phyloP scores from a whole-genome alignment of 1,140 invertebrate species.

The Aphis gossypii region DNA sequence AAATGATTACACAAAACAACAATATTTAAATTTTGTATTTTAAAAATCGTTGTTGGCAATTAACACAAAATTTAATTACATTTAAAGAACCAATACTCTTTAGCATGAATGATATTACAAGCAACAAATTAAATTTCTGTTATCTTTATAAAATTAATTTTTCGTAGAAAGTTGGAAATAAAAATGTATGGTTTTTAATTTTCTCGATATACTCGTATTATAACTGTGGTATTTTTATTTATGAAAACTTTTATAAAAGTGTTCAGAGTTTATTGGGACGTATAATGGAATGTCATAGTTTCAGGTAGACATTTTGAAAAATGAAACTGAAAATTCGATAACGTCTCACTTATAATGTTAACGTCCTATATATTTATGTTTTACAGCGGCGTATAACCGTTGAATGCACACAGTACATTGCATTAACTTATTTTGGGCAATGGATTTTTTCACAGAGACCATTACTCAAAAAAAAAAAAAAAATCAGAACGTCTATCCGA shows the following conservation, averaged over 20 bases:
- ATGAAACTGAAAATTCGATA: conserved; percentile 6
- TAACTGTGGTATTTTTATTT: background rate
- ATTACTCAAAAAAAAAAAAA: conserved; percentile 7
- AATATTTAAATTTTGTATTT: too few species aligned
- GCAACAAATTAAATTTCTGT: background rate
- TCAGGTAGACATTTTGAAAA: background rate
- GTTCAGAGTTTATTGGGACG: background rate
- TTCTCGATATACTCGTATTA: background rate
- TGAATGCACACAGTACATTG: background rate
- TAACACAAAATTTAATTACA: background rate
- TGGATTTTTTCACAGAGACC: background rate
- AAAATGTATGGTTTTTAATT: background rate
- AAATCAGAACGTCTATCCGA: background rate
- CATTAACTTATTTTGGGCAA: background rate
- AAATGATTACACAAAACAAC: background rate
- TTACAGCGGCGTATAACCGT: background rate
- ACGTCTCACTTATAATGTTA: background rate
- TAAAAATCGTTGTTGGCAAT: background rate
- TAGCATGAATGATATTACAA: background rate
- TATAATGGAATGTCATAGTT: background rate
- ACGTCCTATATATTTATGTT: background rate
- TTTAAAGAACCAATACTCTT: background rate
- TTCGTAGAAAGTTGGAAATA: background rate
- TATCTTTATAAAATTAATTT: background rate
- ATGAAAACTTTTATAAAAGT: background rate